Evolutionary conservation across 2,797 vertebrate genomes (phyloP).

Genomic region (Enteromius unitaeniatus): DNA sequence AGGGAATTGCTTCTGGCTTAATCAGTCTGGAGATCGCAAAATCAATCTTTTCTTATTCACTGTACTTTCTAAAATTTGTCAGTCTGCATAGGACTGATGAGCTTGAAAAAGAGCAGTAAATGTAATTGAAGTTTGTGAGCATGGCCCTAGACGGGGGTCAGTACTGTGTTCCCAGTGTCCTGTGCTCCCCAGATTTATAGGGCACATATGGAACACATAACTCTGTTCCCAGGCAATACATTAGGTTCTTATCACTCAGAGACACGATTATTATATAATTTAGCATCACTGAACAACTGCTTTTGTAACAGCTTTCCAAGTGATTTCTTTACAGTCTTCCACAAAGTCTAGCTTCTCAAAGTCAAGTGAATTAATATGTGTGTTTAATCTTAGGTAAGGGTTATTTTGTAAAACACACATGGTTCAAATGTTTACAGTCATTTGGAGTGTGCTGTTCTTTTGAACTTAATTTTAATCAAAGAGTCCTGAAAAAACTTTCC

Average conservation of each 20-base stretch:
- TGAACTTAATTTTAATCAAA: not conserved
- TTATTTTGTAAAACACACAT: not conserved
- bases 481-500: not conserved
- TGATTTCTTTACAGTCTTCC: not conserved
- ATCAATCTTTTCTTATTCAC: conserved; percentile 36
- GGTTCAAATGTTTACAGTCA: not conserved
- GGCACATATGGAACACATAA: not conserved
- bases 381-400: not conserved
- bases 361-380: not conserved
- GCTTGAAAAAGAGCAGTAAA: not conserved
- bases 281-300: not conserved
- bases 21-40: conserved; percentile 66
- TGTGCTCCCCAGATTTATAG: not conserved
- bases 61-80: not conserved
- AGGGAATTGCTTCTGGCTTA: conserved; percentile 65
- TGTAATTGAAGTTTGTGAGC: not conserved
- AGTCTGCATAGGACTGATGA: not conserved
- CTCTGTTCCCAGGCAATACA: not conserved
- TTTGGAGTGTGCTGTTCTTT: not conserved
- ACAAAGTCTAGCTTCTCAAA: not conserved
- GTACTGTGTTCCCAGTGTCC: not conserved
- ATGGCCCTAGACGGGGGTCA: not conserved
- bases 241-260: not conserved
- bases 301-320: not conserved
- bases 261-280: not conserved